Evolutionary conservation across 2,888 invertebrate species (phyloP).

Genomic region (Flexamia atlantica): DNA sequence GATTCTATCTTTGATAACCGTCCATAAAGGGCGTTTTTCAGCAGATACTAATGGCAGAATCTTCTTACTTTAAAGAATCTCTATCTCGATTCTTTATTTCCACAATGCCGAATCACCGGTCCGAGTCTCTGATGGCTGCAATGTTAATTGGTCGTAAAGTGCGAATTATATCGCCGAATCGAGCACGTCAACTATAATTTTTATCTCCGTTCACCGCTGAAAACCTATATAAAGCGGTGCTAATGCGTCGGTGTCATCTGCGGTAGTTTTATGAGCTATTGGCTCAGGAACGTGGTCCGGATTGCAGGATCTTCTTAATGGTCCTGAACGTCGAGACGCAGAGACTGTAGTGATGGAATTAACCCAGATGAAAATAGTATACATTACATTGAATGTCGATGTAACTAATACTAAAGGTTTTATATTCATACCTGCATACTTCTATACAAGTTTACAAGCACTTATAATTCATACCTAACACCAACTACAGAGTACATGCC

Average conservation of each 20-base stretch:
- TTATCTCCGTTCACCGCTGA: slow-evolving; percentile 12
- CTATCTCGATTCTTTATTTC: neutral
- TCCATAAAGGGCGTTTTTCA: neutral
- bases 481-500: no score
- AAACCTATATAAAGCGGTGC: slow-evolving; percentile 17
- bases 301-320: slow-evolving; percentile 22
- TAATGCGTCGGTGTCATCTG: slow-evolving; percentile 43
- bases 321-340: neutral
- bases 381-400: no score
- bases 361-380: no score
- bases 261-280: slow-evolving; percentile 54
- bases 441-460: no score
- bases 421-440: no score
- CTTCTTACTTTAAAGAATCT: slow-evolving; percentile 9
- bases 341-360: neutral
- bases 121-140: neutral
- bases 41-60: neutral
- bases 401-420: no score
- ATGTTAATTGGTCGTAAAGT: slow-evolving; percentile 34
- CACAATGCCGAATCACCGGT: neutral
- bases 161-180: slow-evolving; percentile 24
- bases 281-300: slow-evolving; percentile 41
- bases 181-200: slow-evolving; percentile 28
- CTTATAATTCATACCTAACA: no score
- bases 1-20: no score